These are phyloP conservation scores for Rosalia funebris DNA, from an alignment of 2,888 invertebrate genomes.

Conservation along the genomic window DNA sequence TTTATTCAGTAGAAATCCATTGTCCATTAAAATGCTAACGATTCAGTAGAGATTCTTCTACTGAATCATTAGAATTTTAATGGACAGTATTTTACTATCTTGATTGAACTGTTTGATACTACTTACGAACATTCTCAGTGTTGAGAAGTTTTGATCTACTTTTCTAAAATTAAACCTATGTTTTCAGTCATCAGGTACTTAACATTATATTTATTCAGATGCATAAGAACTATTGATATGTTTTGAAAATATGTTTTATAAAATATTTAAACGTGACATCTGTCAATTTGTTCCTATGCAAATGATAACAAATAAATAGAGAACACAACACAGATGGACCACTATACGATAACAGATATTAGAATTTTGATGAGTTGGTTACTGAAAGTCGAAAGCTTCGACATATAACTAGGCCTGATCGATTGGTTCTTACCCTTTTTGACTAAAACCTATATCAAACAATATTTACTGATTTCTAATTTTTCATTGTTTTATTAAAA, in stretches of 20 bases:
- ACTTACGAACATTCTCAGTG: too few relatives aligned
- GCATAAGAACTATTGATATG: constrained; percentile 29
- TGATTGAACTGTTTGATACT: too few relatives aligned
- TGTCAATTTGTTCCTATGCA: constrained; percentile 16
- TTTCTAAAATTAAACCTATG: neutral
- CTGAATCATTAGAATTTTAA: too few relatives aligned
- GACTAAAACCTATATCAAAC: too few relatives aligned
- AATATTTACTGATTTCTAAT: too few relatives aligned
- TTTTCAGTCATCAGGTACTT: constrained; percentile 32
- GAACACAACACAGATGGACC: constrained; percentile 16
- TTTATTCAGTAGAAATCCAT: neutral
- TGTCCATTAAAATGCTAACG: neutral
- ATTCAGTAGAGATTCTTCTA: too few relatives aligned
- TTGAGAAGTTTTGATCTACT: neutral
- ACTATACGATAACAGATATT: constrained; percentile 1
- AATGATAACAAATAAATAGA: constrained; percentile 7
- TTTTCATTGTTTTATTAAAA: too few relatives aligned
- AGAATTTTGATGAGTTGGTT: too few relatives aligned
- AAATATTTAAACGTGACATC: neutral
- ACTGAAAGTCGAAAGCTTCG: too few relatives aligned
- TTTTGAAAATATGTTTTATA: constrained; percentile 8
- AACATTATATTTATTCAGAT: constrained; percentile 24
- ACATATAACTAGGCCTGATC: too few relatives aligned
- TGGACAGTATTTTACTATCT: too few relatives aligned
- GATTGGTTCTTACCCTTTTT: too few relatives aligned